Conservation (phyloP, 2,797 vertebrate genomes). For the Myiotriccus ornatus region DNA sequence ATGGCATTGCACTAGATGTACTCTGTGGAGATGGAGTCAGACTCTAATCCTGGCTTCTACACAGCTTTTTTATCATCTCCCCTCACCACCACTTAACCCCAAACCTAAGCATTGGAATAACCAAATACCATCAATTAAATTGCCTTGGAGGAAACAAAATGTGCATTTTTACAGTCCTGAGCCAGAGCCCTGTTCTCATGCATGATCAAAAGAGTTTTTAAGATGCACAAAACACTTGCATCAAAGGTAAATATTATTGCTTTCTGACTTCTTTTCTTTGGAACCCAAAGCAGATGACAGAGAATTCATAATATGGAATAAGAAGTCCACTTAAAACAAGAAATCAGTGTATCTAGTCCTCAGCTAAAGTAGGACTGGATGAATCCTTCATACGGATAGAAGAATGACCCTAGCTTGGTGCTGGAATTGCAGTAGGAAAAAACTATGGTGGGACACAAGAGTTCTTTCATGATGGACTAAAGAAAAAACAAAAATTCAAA, state of each 20-base stretch:
- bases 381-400: background rate
- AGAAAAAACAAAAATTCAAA: background rate
- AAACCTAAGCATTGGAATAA: background rate
- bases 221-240: background rate
- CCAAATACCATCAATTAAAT: background rate
- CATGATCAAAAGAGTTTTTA: background rate
- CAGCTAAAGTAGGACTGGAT: background rate
- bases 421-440: background rate
- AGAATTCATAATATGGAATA: background rate
- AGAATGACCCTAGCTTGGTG: background rate
- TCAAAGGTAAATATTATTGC: background rate
- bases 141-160: background rate
- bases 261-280: background rate
- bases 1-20: background rate
- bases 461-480: background rate
- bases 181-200: background rate
- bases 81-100: background rate
- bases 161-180: background rate
- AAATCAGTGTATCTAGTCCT: background rate
- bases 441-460: background rate
- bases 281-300: background rate
- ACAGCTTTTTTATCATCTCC: background rate
- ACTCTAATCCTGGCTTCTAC: background rate
- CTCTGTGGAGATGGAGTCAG: background rate
- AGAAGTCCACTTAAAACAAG: background rate